Conservation (phyloP, 2,888 invertebrate genomes). For the Brenthis daphne region DNA sequence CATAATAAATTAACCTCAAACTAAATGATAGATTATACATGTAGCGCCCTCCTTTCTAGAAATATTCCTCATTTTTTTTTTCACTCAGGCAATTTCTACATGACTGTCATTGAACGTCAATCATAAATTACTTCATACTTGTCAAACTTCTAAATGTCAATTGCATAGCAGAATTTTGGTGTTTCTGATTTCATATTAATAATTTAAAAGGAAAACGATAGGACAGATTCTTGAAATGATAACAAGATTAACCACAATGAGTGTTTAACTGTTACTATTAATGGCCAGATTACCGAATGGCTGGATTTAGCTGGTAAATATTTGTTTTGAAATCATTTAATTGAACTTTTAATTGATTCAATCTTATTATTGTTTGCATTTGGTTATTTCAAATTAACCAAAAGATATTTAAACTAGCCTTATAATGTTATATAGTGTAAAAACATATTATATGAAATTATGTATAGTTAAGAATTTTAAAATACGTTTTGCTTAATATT, state of each 20-base stretch:
- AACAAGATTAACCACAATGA: constrained; percentile 48
- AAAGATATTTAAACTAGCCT: constrained; percentile 8
- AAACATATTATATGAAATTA: too few species aligned
- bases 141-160: constrained; percentile 28
- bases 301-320: constrained; percentile 81
- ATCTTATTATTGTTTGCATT: constrained; percentile 60
- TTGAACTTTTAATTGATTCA: constrained; percentile 53
- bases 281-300: constrained; percentile 82
- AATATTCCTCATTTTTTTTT: too few species aligned
- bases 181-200: constrained; percentile 43
- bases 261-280: constrained; percentile 63
- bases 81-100: background rate
- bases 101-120: constrained; percentile 15
- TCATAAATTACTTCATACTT: constrained; percentile 15
- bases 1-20: too few species aligned
- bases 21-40: too few species aligned
- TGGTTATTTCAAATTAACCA: constrained; percentile 44
- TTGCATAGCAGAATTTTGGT: constrained; percentile 33
- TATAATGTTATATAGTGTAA: background rate
- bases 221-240: constrained; percentile 50
- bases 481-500: too few species aligned
- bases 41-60: too few species aligned
- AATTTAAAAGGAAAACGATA: constrained; percentile 38
- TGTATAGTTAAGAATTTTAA: too few species aligned
- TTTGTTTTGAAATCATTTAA: constrained; percentile 43